Conservation (phyloP, 1,140 invertebrate species). For the Pseudomyrmex dendroicus region DNA sequence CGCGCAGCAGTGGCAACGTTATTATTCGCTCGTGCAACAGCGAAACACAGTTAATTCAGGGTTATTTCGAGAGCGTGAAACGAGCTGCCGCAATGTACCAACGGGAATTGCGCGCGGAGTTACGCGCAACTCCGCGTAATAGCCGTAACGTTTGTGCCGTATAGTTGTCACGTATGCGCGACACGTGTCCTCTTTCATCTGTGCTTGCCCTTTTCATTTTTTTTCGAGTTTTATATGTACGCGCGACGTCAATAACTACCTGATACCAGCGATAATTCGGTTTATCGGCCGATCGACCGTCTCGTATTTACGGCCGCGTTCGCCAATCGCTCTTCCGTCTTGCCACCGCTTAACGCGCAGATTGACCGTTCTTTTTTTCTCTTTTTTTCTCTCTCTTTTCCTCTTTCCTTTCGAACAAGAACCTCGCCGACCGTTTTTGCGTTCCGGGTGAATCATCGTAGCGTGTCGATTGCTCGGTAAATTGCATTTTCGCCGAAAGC, state of each 20-base stretch:
- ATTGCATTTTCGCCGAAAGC: constrained; percentile 69
- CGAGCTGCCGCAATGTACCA: constrained; percentile 50
- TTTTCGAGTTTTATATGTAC: neutral
- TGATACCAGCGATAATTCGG: constrained; percentile 14
- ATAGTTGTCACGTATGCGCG: constrained; percentile 22
- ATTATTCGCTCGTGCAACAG: constrained; percentile 56
- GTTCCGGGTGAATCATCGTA: constrained; percentile 63
- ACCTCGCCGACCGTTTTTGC: constrained; percentile 48
- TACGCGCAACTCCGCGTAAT: constrained; percentile 53
- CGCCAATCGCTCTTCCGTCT: constrained; percentile 43
- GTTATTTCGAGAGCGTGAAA: constrained; percentile 57
- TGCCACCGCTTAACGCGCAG: constrained; percentile 17
- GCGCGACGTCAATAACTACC: neutral
- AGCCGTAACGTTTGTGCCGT: constrained; percentile 34
- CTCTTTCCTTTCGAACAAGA: neutral
- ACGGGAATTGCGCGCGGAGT: constrained; percentile 49
- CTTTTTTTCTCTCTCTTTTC: neutral
- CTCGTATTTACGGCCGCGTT: constrained; percentile 23
- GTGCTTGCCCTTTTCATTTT: neutral
- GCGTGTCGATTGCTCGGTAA: constrained; percentile 70
- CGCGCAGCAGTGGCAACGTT: constrained; percentile 31
- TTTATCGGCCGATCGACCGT: constrained; percentile 10
- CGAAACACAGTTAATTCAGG: constrained; percentile 59
- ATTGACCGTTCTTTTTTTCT: constrained; percentile 23
- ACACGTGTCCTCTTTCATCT: neutral